phyloP scores from a whole-genome alignment of 1,140 invertebrate genomes.

The Lordiphosa collinella region DNA sequence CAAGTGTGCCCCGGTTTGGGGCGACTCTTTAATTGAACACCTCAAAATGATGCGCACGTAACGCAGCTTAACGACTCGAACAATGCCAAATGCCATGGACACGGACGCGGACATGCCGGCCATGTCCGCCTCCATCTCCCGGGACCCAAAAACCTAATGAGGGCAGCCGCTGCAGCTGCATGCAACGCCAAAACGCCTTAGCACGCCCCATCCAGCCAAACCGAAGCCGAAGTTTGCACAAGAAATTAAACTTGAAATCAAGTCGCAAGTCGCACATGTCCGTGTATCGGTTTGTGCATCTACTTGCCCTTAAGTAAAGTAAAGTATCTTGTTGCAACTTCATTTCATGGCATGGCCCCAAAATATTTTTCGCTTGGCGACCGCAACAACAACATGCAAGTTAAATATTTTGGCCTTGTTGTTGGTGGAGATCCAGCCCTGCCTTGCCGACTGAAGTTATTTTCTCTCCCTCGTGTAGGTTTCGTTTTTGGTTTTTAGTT shows the following conservation, averaged over 20 bases:
- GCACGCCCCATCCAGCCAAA: constrained; percentile 66
- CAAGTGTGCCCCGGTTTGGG: constrained; percentile 32
- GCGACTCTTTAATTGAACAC: constrained; percentile 67
- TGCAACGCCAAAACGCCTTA: constrained; percentile 48
- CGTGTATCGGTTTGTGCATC: constrained; percentile 72
- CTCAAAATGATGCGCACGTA: constrained; percentile 76
- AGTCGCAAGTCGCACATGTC: constrained; percentile 48
- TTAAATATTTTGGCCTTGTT: constrained; percentile 71
- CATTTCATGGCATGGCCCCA: constrained; percentile 71
- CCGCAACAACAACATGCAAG: constrained; percentile 66
- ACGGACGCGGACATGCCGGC: constrained; percentile 24
- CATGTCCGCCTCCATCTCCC: constrained; percentile 24
- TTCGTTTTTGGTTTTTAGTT: constrained; percentile 55
- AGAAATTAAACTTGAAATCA: constrained; percentile 71
- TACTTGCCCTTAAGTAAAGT: constrained; percentile 76
- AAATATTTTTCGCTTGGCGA: constrained; percentile 67
- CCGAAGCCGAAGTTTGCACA: constrained; percentile 64
- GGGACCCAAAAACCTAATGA: constrained; percentile 52
- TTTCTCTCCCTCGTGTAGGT: constrained; percentile 66
- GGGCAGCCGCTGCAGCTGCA: constrained; percentile 42
- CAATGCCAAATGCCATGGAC: constrained; percentile 43
- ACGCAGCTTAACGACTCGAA: constrained; percentile 69
- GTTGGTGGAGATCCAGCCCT: constrained; percentile 23
- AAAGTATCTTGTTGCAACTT: constrained; percentile 77
- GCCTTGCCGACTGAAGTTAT: constrained; percentile 48